Conservation (phyloP, 2,113 vertebrate species). For the Phrynocephalus versicolor region DNA sequence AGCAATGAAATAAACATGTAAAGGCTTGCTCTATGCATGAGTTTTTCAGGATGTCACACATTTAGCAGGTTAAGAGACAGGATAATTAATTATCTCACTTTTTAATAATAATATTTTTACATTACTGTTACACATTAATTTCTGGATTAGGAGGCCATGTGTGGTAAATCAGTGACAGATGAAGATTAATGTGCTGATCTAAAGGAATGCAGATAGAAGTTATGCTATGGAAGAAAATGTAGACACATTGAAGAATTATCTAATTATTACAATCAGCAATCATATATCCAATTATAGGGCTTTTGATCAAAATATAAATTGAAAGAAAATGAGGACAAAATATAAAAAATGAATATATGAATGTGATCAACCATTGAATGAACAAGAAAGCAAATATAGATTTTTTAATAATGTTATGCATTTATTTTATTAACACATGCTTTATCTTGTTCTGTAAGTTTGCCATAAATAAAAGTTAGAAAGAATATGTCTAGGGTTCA, state of each 20-base stretch:
- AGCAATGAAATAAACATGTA: too few species aligned
- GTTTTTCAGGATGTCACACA: not conserved
- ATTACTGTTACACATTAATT: conserved; percentile 11
- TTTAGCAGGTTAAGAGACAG: not conserved
- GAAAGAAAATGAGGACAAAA: conserved; percentile 18
- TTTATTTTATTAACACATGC: too few species aligned
- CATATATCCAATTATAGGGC: not conserved
- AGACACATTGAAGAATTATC: not conserved
- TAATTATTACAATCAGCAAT: conserved; percentile 2
- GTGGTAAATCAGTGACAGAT: not conserved
- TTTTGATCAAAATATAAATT: not conserved
- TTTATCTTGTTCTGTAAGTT: too few species aligned
- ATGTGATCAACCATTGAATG: not conserved
- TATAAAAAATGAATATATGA: not conserved
- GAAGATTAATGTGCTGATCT: not conserved
- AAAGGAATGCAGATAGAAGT: not conserved
- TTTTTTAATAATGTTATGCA: too few species aligned
- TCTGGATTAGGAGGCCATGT: not conserved
- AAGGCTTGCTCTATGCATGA: too few species aligned
- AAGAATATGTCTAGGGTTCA: too few species aligned
- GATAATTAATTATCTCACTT: not conserved
- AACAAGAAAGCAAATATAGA: too few species aligned
- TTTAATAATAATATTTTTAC: not conserved
- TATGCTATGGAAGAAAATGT: not conserved
- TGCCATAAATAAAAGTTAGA: too few species aligned